These are phyloP conservation scores for Spinibarbus caldwelli DNA, from an alignment of 2,797 vertebrate species.

Conservation along the genomic window DNA sequence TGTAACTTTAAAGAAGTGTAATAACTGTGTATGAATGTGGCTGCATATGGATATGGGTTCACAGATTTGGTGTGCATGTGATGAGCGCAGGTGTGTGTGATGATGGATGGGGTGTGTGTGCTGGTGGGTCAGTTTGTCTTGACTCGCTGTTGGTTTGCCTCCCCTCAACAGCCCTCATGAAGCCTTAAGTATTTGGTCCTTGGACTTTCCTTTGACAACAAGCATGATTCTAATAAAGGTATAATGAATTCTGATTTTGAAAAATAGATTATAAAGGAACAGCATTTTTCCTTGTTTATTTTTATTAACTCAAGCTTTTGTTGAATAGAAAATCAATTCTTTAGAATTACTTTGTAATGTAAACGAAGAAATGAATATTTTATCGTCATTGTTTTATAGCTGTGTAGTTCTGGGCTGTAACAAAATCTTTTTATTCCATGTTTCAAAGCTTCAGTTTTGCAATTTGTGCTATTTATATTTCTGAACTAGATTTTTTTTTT, in stretches of 20 bases:
- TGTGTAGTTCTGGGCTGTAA: slow-evolving; percentile 88
- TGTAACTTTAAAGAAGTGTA: slow-evolving; percentile 90
- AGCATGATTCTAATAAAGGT: slow-evolving; percentile 87
- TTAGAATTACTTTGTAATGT: slow-evolving; percentile 84
- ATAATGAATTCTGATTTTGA: slow-evolving; percentile 76
- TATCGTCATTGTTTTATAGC: slow-evolving; percentile 87
- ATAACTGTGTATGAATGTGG: slow-evolving; percentile 88
- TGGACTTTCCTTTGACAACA: slow-evolving; percentile 88
- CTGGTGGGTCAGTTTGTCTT: slow-evolving; percentile 74
- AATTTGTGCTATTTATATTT: slow-evolving; percentile 91
- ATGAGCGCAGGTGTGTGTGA: slow-evolving; percentile 49
- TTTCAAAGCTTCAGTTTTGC: slow-evolving; percentile 86
- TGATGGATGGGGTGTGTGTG: slow-evolving; percentile 8
- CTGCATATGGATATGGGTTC: slow-evolving; percentile 78
- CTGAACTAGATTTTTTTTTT: slow-evolving; percentile 78
- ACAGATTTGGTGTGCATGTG: slow-evolving; percentile 78
- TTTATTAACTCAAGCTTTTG: slow-evolving; percentile 78
- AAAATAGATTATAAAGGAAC: slow-evolving; percentile 77
- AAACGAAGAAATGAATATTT: slow-evolving; percentile 82
- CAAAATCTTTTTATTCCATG: slow-evolving; percentile 66
- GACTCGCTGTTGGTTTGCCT: slow-evolving; percentile 82
- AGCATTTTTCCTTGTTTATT: slow-evolving; percentile 71
- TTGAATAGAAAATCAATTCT: slow-evolving; percentile 85
- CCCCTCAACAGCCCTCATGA: slow-evolving; percentile 90
- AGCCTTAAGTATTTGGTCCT: slow-evolving; percentile 98